Evolutionary conservation across 2,797 vertebrate species (phyloP), one percentile per base, ranked within the genome.

Genomic region (Schizothorax lantsangensis): DNA sequence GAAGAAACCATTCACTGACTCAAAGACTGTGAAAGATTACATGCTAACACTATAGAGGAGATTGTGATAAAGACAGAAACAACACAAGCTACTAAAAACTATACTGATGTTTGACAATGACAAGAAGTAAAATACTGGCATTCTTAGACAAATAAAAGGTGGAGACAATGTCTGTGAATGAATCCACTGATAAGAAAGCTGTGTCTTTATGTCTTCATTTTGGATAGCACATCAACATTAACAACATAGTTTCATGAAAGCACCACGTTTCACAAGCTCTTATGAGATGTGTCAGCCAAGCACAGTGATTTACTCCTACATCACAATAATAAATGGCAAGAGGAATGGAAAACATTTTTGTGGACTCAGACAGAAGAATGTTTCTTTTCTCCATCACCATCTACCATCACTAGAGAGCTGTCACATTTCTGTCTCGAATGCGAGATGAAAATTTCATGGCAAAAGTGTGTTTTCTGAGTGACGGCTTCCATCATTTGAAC

Each of bases 381-480:
- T 23, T 23, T 64, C 26, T 68, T 68, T 68, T 49, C 43, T 23
- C 59, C 19, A 0, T 21, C 26, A 30, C 30, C 30, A 30, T 26
- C 40, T 47, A 4, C 40, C 40, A 36, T 81, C 62, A 81, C 10
- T 47, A 23, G 19, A 81, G n/a, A 49, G 43, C 79, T 12, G 40
- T 33, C 43, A 66, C n/a, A 49, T 36, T 81, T 49, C 43, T 36
- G 45, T 68, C 30, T 81, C 10, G 4, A 36, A 81, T 36, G 26
- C 30, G 4, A 68, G 26, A 81, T 23, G 19, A 81, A 30, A 81
- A 21, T 23, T 49, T 68, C 11, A 81, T 81, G 17, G 10, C 79
- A 6, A 3, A 81, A 33, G 62, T 23, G n/a, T 80, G 62, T 15
- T 68, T 81, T 81, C 79, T n/a, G 26, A 69, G 21, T 81, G 79